Evolutionary conservation across 2,113 vertebrate species (phyloP).

Genomic region (Strix uralensis): DNA sequence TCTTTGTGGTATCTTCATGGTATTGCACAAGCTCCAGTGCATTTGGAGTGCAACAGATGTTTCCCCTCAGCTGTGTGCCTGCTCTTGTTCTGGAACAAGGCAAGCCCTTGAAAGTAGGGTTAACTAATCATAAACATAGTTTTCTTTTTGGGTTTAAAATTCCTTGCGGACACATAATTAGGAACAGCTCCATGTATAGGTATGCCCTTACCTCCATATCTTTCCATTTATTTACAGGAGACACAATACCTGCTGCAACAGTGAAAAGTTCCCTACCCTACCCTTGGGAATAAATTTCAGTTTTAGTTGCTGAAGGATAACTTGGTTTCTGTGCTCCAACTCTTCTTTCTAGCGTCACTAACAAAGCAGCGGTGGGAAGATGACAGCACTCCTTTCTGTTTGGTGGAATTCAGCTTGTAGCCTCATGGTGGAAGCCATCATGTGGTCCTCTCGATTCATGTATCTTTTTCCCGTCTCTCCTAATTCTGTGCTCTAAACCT

Average conservation of each 20-base stretch:
- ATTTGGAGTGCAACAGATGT: background rate
- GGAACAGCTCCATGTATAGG: background rate
- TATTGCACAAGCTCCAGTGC: background rate
- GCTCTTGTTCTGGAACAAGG: background rate
- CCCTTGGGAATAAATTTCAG: background rate
- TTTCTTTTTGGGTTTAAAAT: background rate
- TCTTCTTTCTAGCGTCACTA: background rate
- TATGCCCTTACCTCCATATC: background rate
- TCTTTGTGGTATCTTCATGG: background rate
- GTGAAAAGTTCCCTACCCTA: background rate
- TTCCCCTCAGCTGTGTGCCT: background rate
- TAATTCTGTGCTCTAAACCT: background rate
- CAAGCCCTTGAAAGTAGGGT: background rate
- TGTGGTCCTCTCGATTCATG: background rate
- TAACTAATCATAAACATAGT: background rate
- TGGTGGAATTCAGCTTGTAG: background rate
- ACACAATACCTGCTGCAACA: background rate
- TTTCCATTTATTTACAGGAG: background rate
- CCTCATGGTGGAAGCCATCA: fast-evolving
- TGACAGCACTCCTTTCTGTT: background rate
- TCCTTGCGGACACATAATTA: background rate
- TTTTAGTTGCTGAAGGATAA: background rate
- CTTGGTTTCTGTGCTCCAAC: background rate
- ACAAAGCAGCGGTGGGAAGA: background rate
- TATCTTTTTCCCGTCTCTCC: background rate